Conservation (phyloP, 2,113 vertebrate genomes). For the Gopherus flavomarginatus region DNA sequence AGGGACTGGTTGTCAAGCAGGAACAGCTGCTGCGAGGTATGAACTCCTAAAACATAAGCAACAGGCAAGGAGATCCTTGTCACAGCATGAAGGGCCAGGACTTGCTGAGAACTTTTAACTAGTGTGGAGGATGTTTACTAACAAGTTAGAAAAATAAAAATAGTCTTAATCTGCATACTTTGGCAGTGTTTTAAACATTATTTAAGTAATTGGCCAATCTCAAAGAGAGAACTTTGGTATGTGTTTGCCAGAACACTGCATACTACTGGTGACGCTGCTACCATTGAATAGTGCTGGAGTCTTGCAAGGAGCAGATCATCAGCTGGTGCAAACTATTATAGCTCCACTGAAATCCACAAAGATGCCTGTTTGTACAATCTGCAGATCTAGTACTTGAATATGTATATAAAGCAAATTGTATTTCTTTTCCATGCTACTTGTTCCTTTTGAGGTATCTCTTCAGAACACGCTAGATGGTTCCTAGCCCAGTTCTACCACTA, state of each 20-base stretch:
- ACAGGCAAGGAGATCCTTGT: background rate
- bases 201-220: background rate
- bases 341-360: background rate
- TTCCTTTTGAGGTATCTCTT: background rate
- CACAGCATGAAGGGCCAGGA: background rate
- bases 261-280: background rate
- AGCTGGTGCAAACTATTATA: background rate
- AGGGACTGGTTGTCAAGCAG: slow-evolving; percentile 92
- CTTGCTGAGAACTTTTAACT: background rate
- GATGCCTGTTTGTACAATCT: background rate
- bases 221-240: background rate
- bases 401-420: background rate
- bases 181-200: background rate
- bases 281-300: background rate
- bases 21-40: slow-evolving; percentile 95
- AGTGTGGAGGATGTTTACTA: background rate
- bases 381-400: background rate
- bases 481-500: background rate
- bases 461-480: background rate
- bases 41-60: background rate
- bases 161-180: background rate
- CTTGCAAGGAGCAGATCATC: background rate
- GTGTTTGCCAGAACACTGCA: background rate
- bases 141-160: background rate
- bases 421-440: background rate